A percentile compares a stretch with the other conserved stretches of the same genome.
Evolutionary conservation across 1,140 invertebrate genomes (phyloP).

Genomic region (Heliothis virescens): DNA sequence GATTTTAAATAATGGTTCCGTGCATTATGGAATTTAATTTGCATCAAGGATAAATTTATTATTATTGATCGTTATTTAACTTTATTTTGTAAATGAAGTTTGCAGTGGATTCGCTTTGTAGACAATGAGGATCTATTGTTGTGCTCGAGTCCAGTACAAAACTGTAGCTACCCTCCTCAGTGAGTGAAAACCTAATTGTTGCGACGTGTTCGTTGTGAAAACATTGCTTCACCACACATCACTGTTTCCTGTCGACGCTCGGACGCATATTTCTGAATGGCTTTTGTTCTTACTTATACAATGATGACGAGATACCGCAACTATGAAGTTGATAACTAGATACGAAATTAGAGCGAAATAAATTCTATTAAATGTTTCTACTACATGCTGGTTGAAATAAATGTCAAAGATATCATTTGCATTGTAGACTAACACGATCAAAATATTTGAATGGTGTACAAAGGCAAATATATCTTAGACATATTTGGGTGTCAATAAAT

Average conservation of each 20-base stretch:
- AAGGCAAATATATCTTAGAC: background rate
- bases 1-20: constrained; percentile 67
- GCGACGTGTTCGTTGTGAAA: constrained; percentile 68
- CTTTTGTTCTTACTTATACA: constrained; percentile 82
- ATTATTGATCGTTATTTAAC: constrained; percentile 48
- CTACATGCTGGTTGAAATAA: constrained; percentile 12
- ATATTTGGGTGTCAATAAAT: constrained; percentile 43
- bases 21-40: constrained; percentile 57
- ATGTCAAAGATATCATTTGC: constrained; percentile 45
- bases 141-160: constrained; percentile 63
- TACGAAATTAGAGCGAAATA: constrained; percentile 48
- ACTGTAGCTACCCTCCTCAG: constrained; percentile 74
- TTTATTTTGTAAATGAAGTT: constrained; percentile 60
- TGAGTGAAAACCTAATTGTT: constrained; percentile 79
- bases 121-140: constrained; percentile 67
- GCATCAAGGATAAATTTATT: constrained; percentile 51
- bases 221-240: constrained; percentile 79
- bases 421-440: constrained; percentile 9
- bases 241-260: constrained; percentile 69
- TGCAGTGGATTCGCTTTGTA: constrained; percentile 61
- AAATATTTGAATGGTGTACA: background rate
- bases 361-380: constrained; percentile 28
- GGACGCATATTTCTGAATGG: constrained; percentile 78
- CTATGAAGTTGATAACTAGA: constrained; percentile 51
- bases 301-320: constrained; percentile 52